phyloP scores from a whole-genome alignment of 2,888 invertebrate species.

The Chorisops tibialis region DNA sequence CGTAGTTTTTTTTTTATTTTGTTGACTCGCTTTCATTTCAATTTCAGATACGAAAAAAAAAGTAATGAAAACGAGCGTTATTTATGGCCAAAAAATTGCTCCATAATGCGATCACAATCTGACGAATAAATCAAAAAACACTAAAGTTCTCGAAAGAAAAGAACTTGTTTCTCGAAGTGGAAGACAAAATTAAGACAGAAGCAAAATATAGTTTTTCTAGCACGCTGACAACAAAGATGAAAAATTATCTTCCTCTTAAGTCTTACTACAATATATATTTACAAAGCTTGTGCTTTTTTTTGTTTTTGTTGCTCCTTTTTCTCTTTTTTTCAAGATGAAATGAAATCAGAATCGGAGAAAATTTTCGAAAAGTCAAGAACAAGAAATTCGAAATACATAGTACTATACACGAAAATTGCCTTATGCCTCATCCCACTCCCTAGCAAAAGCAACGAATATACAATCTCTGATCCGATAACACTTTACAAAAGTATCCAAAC shows the following conservation, averaged over 20 bases:
- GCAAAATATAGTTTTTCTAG: not conserved
- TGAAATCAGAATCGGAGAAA: not conserved
- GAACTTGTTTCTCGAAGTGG: not conserved
- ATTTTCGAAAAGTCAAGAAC: not conserved
- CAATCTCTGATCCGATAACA: conserved; percentile 30
- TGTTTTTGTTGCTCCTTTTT: not conserved
- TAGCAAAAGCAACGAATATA: conserved; percentile 12
- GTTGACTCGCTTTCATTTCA: no score
- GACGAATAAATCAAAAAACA: conserved; percentile 30
- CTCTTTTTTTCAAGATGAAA: not conserved
- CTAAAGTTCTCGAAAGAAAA: conserved; percentile 17
- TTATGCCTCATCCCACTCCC: no score
- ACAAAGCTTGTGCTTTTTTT: conserved; percentile 11
- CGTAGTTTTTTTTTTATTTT: no score
- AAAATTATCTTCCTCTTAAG: conserved; percentile 32
- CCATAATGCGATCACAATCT: conserved; percentile 30
- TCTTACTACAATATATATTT: conserved; percentile 14
- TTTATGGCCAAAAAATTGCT: conserved; percentile 14
- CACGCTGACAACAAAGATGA: conserved; percentile 21
- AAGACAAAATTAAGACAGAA: conserved; percentile 11
- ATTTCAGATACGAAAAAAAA: no score
- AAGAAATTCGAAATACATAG: conserved; percentile 3
- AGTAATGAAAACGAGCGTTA: no score
- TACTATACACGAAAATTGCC: not conserved
- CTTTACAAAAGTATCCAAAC: conserved; percentile 29